phyloP scores from a whole-genome alignment of 2,113 vertebrate species.

The Spermophilus dauricus region DNA sequence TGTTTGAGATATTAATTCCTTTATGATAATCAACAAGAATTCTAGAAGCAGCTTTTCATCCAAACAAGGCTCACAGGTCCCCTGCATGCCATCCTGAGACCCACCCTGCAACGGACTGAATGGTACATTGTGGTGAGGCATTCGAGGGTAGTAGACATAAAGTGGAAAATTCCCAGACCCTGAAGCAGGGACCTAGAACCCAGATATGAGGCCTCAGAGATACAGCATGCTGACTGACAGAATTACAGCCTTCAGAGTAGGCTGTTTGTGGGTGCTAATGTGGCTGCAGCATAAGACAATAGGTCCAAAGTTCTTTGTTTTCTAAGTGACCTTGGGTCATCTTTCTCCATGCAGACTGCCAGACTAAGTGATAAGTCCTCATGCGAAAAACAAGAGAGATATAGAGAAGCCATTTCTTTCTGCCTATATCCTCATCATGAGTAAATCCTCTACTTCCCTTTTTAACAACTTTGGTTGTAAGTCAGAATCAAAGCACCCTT shows the following conservation, averaged over 20 bases:
- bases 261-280: neutral
- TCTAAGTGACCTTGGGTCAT: neutral
- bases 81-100: neutral
- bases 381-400: neutral
- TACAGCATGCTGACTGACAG: neutral
- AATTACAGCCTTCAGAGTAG: neutral
- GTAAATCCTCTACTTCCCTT: neutral
- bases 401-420: neutral
- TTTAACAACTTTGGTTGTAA: neutral
- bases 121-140: neutral
- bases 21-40: neutral
- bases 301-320: neutral
- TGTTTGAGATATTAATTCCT: neutral
- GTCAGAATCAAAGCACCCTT: neutral
- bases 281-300: neutral
- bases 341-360: neutral
- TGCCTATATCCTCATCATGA: neutral
- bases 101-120: neutral
- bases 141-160: neutral
- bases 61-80: neutral
- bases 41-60: neutral
- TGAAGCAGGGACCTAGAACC: neutral
- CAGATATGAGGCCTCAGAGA: neutral
- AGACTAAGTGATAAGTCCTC: neutral
- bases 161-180: neutral